These are phyloP conservation scores for Deilephila elpenor DNA, from an alignment of 2,888 invertebrate genomes.

Conservation along the genomic window DNA sequence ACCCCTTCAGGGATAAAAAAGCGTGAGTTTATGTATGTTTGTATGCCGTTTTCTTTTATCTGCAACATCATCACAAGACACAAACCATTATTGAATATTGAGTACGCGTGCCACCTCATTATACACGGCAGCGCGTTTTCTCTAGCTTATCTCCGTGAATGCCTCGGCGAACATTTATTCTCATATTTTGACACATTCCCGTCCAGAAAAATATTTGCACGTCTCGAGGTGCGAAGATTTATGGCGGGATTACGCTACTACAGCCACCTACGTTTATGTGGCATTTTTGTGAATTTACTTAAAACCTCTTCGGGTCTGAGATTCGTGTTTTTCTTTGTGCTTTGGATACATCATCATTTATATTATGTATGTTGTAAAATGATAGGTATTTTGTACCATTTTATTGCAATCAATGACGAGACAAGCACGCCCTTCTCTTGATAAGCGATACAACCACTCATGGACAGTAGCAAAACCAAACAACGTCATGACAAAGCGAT, in stretches of 20 bases:
- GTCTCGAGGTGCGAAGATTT: slow-evolving; percentile 9
- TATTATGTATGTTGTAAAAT: no score
- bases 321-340: background rate
- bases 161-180: slow-evolving; percentile 28
- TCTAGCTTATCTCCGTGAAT: slow-evolving; percentile 26
- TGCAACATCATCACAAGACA: no score
- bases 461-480: no score
- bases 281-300: background rate
- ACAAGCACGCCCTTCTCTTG: no score
- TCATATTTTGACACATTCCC: slow-evolving; percentile 17
- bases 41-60: no score
- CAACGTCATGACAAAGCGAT: no score
- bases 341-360: no score
- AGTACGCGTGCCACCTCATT: background rate
- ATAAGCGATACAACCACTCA: no score
- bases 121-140: slow-evolving; percentile 3
- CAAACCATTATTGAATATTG: background rate
- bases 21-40: no score
- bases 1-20: no score
- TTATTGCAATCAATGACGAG: no score
- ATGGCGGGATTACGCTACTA: background rate
- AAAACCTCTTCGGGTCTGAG: background rate
- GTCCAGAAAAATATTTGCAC: slow-evolving; percentile 14
- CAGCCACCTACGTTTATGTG: background rate
- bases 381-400: no score